Evolutionary conservation across 1,140 invertebrate genomes (phyloP).

Genomic region (Ganaspis sp.): DNA sequence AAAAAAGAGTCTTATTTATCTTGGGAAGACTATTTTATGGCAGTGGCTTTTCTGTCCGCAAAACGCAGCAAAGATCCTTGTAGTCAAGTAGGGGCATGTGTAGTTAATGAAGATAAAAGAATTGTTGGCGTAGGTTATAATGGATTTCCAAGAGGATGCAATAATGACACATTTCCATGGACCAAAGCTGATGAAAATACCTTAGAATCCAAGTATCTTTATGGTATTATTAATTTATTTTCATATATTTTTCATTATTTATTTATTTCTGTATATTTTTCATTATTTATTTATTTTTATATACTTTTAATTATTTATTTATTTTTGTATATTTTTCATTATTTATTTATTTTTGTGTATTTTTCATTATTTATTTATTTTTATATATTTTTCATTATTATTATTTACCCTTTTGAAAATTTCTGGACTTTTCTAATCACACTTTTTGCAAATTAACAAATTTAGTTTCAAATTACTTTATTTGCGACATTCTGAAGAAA

Average conservation of each 20-base stretch:
- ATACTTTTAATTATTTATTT: too few species aligned
- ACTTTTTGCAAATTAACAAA: too few species aligned
- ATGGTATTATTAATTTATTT: conserved; percentile 79
- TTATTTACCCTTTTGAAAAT: too few species aligned
- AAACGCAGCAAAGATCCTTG: conserved; percentile 95
- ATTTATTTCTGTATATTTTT: too few species aligned
- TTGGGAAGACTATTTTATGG: conserved; percentile 96
- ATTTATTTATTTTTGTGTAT: too few species aligned
- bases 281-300: conserved; percentile 2
- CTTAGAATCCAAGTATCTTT: conserved; percentile 88
- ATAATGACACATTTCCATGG: conserved; percentile 95
- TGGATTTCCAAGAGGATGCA: conserved; percentile 93
- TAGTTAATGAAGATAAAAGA: conserved; percentile 91
- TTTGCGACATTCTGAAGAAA: too few species aligned
- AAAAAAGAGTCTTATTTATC: conserved; percentile 80
- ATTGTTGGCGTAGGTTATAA: conserved; percentile 97
- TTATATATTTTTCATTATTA: too few species aligned
- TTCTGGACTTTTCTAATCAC: too few species aligned
- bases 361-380: too few species aligned
- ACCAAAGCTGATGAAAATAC: conserved; percentile 77
- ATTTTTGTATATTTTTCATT: too few species aligned
- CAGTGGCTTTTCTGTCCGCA: conserved; percentile 86
- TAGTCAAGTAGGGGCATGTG: conserved; percentile 95
- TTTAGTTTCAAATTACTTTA: too few species aligned
- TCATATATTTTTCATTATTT: too few species aligned